These are phyloP conservation scores for Patella pellucida DNA, from an alignment of 2,888 invertebrate genomes.

Conservation along the genomic window DNA sequence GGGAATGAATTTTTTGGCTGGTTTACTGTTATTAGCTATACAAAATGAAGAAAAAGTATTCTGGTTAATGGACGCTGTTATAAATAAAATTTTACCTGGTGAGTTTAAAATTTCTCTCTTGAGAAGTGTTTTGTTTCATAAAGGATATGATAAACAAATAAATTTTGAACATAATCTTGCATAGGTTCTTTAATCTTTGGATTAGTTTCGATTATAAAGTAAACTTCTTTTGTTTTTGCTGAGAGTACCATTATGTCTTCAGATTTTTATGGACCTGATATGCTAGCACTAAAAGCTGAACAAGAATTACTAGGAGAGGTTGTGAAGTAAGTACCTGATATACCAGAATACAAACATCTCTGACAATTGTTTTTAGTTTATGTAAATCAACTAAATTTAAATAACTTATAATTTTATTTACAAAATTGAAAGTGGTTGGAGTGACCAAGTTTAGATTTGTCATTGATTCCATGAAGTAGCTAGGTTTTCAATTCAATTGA, in stretches of 20 bases:
- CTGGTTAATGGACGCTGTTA: conserved; percentile 91
- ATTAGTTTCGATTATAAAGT: no score
- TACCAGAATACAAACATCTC: neutral
- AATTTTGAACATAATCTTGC: no score
- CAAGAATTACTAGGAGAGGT: conserved; percentile 90
- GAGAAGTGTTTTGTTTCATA: no score
- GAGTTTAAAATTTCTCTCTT: conserved; percentile 3
- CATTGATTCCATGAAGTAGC: no score
- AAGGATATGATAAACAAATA: no score
- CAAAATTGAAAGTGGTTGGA: no score
- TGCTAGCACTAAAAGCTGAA: conserved; percentile 90
- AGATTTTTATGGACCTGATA: conserved; percentile 88
- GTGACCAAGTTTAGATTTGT: no score
- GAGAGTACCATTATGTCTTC: conserved; percentile 24
- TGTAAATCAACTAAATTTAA: conserved; percentile 15
- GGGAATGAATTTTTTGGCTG: conserved; percentile 94
- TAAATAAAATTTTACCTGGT: conserved; percentile 85
- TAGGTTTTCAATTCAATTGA: no score
- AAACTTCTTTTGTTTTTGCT: no score
- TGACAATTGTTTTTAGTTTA: neutral
- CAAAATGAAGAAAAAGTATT: conserved; percentile 92
- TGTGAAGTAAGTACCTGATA: conserved; percentile 74
- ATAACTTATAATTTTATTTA: no score
- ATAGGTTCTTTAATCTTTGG: no score
- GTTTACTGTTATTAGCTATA: conserved; percentile 85